phyloP scores from a whole-genome alignment of 2,113 vertebrate species.

The Perca fluviatilis region DNA sequence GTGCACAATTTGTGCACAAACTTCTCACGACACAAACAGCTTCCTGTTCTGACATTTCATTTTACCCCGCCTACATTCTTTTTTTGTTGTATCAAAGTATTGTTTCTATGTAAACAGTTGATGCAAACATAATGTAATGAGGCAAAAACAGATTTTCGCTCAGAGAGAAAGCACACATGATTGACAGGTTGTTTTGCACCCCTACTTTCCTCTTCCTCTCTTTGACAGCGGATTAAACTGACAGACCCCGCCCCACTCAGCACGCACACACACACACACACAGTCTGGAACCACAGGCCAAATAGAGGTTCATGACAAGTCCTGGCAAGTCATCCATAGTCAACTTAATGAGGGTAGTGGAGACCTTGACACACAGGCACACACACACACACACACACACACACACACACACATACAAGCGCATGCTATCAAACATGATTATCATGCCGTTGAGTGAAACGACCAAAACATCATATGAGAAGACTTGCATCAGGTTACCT shows the following conservation, averaged over 20 bases:
- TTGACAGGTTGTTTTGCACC: slow-evolving; percentile 56
- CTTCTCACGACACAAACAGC: slow-evolving; percentile 1
- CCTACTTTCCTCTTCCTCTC: slow-evolving; percentile 41
- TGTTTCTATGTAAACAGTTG: slow-evolving; percentile 21
- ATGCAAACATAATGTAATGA: slow-evolving; percentile 11
- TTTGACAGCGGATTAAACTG: slow-evolving; percentile 62
- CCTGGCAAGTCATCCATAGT: slow-evolving; percentile 66
- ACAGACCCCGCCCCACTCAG: slow-evolving; percentile 18
- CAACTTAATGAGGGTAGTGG: slow-evolving; percentile 72
- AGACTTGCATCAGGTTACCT: slow-evolving; percentile 56
- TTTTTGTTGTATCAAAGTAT: slow-evolving; percentile 10
- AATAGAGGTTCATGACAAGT: slow-evolving; percentile 69
- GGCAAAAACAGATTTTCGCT: slow-evolving; percentile 20
- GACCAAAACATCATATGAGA: slow-evolving; percentile 69
- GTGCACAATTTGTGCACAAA: slow-evolving; percentile 18
- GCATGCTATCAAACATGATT: slow-evolving; percentile 58
- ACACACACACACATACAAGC: slow-evolving; percentile 23
- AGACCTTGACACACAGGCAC: slow-evolving; percentile 42
- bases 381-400: slow-evolving; percentile 26
- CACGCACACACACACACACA: slow-evolving; percentile 17
- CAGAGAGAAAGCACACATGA: slow-evolving; percentile 35
- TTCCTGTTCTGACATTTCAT: not conserved
- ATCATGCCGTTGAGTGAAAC: slow-evolving; percentile 59
- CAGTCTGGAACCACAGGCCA: slow-evolving; percentile 48
- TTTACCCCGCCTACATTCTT: not conserved